These are phyloP conservation scores for Luscinia megarhynchos DNA, from an alignment of 2,797 vertebrate genomes.

Conservation along the genomic window DNA sequence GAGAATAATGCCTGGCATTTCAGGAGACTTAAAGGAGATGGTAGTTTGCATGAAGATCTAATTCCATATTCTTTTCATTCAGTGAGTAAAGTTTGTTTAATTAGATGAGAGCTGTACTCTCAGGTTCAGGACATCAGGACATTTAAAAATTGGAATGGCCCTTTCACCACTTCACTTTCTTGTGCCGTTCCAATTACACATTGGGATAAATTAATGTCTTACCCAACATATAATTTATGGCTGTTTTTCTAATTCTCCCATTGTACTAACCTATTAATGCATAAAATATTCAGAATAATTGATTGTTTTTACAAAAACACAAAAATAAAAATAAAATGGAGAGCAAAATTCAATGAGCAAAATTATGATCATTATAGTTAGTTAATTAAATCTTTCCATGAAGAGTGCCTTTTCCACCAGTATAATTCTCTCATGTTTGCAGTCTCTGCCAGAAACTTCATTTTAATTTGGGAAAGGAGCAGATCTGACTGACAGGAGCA, in stretches of 20 bases:
- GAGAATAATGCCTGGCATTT: neutral
- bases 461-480: neutral
- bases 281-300: neutral
- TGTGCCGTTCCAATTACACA: rapidly evolving
- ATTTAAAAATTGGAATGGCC: neutral
- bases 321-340: neutral
- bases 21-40: neutral
- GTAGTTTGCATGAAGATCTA: neutral
- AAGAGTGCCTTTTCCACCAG: neutral
- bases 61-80: neutral
- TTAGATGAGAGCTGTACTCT: neutral
- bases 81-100: neutral
- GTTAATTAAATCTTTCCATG: neutral
- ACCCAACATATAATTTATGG: neutral
- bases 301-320: neutral
- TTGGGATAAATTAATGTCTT: neutral
- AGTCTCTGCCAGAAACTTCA: neutral
- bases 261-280: neutral
- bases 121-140: neutral
- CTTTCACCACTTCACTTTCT: neutral
- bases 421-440: rapidly evolving
- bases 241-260: neutral
- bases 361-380: neutral
- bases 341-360: neutral
- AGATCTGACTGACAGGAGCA: neutral